Conservation (phyloP, 2,888 invertebrate species). For the Ophion obscuratus region DNA sequence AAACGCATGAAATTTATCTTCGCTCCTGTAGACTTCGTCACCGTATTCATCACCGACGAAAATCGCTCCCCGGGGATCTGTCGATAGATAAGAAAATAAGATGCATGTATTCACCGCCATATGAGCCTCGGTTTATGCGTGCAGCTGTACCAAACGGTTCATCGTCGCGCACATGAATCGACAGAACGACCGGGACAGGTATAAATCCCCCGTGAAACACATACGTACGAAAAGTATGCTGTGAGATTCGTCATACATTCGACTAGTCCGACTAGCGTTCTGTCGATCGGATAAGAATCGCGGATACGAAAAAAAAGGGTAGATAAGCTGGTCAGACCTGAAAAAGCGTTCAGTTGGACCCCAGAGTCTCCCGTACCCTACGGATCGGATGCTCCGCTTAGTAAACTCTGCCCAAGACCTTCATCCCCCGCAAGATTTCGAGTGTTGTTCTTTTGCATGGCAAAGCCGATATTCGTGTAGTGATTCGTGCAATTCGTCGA, state of each 20-base stretch:
- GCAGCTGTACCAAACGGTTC: too few relatives aligned
- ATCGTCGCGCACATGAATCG: constrained; percentile 35
- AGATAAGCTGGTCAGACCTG: constrained; percentile 54
- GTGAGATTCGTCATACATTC: constrained; percentile 29
- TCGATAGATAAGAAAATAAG: constrained; percentile 40
- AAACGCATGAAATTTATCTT: too few relatives aligned
- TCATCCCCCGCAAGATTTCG: background rate
- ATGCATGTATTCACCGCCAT: constrained; percentile 36
- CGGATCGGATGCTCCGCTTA: constrained; percentile 19
- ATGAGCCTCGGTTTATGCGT: background rate
- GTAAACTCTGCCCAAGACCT: background rate
- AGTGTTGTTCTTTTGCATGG: background rate
- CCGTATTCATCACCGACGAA: constrained; percentile 18
- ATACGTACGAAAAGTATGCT: background rate
- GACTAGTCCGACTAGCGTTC: constrained; percentile 35
- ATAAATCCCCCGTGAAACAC: constrained; percentile 4
- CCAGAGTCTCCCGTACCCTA: constrained; percentile 49
- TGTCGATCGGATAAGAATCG: constrained; percentile 47
- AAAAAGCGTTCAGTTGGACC: constrained; percentile 60
- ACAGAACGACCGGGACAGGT: constrained; percentile 1
- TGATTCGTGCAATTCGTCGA: too few relatives aligned
- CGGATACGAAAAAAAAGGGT: constrained; percentile 41
- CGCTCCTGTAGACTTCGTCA: background rate
- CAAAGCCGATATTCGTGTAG: background rate
- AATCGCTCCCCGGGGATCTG: constrained; percentile 32